Evolutionary conservation across 2,888 invertebrate species (phyloP), one percentile per base, ranked within the genome.

Genomic region (Tipula unca): DNA sequence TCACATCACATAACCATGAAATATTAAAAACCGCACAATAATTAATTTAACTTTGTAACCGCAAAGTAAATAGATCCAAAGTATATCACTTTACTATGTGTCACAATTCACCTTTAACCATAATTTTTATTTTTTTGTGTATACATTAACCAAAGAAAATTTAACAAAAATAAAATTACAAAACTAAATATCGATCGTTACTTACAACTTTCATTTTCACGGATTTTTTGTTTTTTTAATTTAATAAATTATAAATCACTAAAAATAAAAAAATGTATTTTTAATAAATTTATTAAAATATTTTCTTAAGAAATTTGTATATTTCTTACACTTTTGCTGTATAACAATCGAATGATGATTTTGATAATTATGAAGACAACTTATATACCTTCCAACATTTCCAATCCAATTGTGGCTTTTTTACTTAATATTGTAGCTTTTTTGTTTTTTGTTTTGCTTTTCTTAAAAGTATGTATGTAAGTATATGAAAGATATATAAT

Each of bases 201-300:
- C 84, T 84, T 84, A 84, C 84, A 84, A 84, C 35, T 84, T 84
- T 84, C 84, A 84, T 84, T 84, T 35, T 42, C 82, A 86, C 86
- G 82, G 85, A 85, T 86, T 85, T 86, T 86, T 86, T 86, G 69
- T 86, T 86, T 29, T 48, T 83, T 86, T n/a, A 29, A 32, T 13
- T 82, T 32, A 32, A 32, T 32, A 32, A n/a, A 54, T 85, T 69
- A 35, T 29, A 29, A 85, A 42, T 42, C 84, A 84, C 85, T 83
- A 29, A 85, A 85, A 86, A 36, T 35, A 14, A 82, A 85, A 85
- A 69, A 86, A 86, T 87, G 82, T 69, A 4, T 32, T 32, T 82
- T 82, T 82, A 82, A 29, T 32, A 84, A 20, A 10, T 39, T 84
- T 84, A 20, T 84, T 39, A 20, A 13, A 36, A 36, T 20, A 35